Base-by-base conservation (phyloP, 2,797 vertebrate species). In the Peromyscus eremicus region DNA sequence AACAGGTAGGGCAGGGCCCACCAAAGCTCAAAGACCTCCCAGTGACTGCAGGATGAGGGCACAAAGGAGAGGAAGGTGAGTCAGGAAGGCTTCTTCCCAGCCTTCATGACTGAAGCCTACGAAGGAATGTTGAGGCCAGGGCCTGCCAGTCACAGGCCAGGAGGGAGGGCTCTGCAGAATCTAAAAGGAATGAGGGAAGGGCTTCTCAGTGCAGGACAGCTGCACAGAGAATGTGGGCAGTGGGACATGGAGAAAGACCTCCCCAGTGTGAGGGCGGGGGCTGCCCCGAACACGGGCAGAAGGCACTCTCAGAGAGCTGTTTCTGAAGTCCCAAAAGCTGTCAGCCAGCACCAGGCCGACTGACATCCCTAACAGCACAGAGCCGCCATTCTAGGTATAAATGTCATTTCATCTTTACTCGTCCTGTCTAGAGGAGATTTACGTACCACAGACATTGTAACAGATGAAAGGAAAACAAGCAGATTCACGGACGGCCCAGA, bases 301-400 rank as follows among this genome's bases (percentile, higher is more conserved):
- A 23, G 37, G 49, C 5, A 16, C 66, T 25, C n/a, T 4, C 2
- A 25, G 62, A 37, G 64, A 70, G 75, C 6, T 37, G 60, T 23
- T 3, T 40, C 12, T 3, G 49, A 21, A 19, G 17, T 27, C 25
- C n/a, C 4, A 2, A 29, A 10, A 49, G 52, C 34, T 4, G 0
- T 9, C 16, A 19, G 64, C 34, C 27, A 43, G 55, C 14, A n/a
- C 6, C 25, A 29, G 25, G 32, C 25, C 23, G 29, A 5, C 37
- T 49, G 17, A 49, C 6, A 70, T 14, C 66, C 16, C 68, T 88
- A 73, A 40, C 2, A 55, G 49, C 43, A 52, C 43, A 62, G 73
- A 7, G 32, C 6, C 17, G 23, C 29, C 37, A 7, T 6, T 49
- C 10, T 25, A 4, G 25, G 11, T 0, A 4, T n/a, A 46, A 70